Percentiles rank a stretch among this genome's conserved stretches.
Evolutionary conservation across 2,888 invertebrate genomes (phyloP).

Genomic region (Acrocyrtus sp.): DNA sequence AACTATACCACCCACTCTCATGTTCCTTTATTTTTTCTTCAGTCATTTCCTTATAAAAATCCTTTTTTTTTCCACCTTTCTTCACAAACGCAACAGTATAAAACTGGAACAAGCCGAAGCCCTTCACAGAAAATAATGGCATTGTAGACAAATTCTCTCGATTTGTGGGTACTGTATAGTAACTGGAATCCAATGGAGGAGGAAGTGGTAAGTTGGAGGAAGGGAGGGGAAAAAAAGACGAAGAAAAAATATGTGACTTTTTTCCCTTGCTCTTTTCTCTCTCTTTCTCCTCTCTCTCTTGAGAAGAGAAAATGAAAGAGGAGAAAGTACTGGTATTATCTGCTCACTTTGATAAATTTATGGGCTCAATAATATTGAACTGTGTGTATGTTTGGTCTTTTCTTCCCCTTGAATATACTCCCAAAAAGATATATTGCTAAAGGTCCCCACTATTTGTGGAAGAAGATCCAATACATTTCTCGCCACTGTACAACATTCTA

Average conservation of each 20-base stretch:
- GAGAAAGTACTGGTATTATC: slow-evolving; percentile 29
- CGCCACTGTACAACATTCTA: too few species aligned
- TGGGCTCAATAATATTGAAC: slow-evolving; percentile 56
- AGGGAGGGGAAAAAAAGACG: slow-evolving; percentile 4
- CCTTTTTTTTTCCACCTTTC: too few species aligned
- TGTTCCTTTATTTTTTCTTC: too few species aligned
- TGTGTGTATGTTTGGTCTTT: slow-evolving; percentile 19
- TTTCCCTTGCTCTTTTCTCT: slow-evolving; percentile 15
- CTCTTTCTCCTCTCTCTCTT: slow-evolving; percentile 4
- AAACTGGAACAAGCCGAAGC: too few species aligned
- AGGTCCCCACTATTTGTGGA: too few species aligned
- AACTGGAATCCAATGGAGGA: neutral
- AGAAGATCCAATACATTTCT: too few species aligned
- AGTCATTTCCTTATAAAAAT: too few species aligned
- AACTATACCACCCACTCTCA: too few species aligned
- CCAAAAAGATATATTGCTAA: too few species aligned
- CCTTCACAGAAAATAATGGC: too few species aligned
- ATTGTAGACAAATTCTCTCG: slow-evolving; percentile 41
- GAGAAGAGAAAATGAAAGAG: slow-evolving; percentile 30
- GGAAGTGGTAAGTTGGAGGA: neutral
- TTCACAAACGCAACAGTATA: too few species aligned
- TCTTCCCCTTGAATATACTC: neutral
- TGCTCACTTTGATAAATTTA: slow-evolving; percentile 56
- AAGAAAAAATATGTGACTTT: slow-evolving; percentile 45
- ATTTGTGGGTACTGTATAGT: slow-evolving; percentile 10